Conservation (phyloP, 2,797 vertebrate species). For the Meda fulgida region DNA sequence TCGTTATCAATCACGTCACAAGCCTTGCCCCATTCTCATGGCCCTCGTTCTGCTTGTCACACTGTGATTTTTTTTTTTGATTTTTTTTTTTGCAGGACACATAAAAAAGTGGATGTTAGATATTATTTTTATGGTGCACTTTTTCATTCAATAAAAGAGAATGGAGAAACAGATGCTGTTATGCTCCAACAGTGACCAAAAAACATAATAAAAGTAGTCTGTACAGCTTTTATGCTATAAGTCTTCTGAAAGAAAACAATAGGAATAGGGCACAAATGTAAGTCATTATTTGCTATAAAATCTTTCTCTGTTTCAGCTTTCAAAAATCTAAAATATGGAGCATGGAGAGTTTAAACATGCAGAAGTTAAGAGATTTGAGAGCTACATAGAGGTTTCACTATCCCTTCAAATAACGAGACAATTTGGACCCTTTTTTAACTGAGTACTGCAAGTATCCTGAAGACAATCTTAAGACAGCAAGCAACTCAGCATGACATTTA, state of each 20-base stretch:
- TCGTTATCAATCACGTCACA: too few species aligned
- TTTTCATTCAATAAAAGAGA: background rate
- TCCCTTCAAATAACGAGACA: background rate
- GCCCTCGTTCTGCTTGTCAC: too few species aligned
- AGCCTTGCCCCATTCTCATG: too few species aligned
- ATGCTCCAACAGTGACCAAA: background rate
- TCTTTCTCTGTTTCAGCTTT: background rate
- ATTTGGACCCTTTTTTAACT: background rate
- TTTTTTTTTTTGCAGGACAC: fast-evolving
- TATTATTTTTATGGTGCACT: background rate
- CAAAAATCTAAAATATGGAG: background rate
- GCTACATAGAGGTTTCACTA: background rate
- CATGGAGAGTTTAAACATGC: background rate
- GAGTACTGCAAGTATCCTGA: background rate
- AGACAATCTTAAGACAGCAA: background rate
- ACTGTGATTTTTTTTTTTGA: background rate
- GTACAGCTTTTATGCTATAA: background rate
- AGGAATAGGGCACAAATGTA: background rate
- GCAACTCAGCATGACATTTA: slow-evolving; percentile 7
- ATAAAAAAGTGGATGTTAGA: background rate
- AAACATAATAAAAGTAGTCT: background rate
- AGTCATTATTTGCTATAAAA: background rate
- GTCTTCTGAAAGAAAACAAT: background rate
- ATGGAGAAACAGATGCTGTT: background rate
- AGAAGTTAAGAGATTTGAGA: background rate